phyloP scores from a whole-genome alignment of 2,888 invertebrate species.

The Dryococelus australis region DNA sequence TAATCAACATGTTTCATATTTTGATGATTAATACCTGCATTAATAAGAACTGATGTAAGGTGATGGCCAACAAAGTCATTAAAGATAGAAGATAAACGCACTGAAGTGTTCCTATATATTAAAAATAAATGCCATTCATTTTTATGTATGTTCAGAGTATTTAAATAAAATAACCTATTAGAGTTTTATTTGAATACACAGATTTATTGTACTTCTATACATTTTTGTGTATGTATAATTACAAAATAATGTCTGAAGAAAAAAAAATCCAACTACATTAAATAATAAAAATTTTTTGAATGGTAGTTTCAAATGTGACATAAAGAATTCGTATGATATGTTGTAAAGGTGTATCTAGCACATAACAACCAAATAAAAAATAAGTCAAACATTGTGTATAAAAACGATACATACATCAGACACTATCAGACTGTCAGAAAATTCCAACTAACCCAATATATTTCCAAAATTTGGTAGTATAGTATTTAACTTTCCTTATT shows the following conservation, averaged over 20 bases:
- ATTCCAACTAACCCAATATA: background rate
- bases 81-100: no score
- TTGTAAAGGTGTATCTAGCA: background rate
- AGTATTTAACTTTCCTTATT: background rate
- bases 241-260: background rate
- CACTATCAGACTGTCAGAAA: background rate
- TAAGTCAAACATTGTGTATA: constrained; percentile 18
- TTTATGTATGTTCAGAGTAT: background rate
- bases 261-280: background rate
- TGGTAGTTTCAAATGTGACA: background rate
- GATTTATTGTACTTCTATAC: constrained; percentile 23
- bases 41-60: no score
- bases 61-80: no score
- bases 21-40: no score
- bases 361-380: background rate
- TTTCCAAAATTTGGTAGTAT: background rate
- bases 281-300: background rate
- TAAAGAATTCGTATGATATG: constrained; percentile 16
- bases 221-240: background rate
- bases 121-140: no score
- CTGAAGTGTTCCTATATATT: no score
- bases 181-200: constrained; percentile 20
- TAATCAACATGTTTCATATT: no score
- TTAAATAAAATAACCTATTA: background rate
- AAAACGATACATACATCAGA: background rate